A percentile compares a stretch with the other conserved stretches of the same genome.
Conservation (phyloP, 2,113 vertebrate species). For the Meriones unguiculatus region DNA sequence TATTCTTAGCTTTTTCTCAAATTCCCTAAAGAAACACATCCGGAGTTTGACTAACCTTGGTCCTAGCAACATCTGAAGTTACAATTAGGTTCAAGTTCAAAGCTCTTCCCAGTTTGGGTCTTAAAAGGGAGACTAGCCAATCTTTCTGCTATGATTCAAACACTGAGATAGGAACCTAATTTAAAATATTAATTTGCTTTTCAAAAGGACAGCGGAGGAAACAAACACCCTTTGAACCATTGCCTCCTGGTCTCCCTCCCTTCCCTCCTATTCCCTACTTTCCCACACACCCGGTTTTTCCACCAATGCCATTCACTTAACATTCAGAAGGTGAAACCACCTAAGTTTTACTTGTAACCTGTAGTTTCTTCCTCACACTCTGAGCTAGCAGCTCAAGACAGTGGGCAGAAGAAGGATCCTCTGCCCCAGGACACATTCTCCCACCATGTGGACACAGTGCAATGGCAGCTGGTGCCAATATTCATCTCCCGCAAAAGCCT, state of each 20-base stretch:
- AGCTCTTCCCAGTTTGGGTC: constrained; percentile 50
- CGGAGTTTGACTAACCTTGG: background rate
- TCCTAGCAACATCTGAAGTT: constrained; percentile 31
- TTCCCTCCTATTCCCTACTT: rapidly evolving
- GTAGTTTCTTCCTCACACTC: background rate
- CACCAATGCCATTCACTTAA: background rate
- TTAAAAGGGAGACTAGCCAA: constrained; percentile 57
- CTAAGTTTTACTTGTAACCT: background rate
- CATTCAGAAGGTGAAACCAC: constrained; percentile 43
- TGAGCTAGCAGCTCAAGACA: background rate
- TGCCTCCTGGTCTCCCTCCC: background rate
- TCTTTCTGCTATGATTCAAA: constrained; percentile 35
- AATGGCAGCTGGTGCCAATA: too few species aligned
- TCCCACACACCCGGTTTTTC: background rate
- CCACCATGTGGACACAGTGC: background rate
- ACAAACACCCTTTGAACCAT: background rate
- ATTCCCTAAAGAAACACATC: background rate
- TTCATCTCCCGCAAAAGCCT: background rate
- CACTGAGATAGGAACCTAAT: constrained; percentile 56
- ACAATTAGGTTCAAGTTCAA: constrained; percentile 59
- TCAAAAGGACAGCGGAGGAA: constrained; percentile 34
- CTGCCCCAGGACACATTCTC: background rate
- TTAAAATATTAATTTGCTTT: constrained; percentile 74
- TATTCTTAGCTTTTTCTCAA: background rate
- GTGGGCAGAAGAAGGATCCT: background rate